phyloP scores from a whole-genome alignment of 2,113 vertebrate species.

The Sorex fumeus region DNA sequence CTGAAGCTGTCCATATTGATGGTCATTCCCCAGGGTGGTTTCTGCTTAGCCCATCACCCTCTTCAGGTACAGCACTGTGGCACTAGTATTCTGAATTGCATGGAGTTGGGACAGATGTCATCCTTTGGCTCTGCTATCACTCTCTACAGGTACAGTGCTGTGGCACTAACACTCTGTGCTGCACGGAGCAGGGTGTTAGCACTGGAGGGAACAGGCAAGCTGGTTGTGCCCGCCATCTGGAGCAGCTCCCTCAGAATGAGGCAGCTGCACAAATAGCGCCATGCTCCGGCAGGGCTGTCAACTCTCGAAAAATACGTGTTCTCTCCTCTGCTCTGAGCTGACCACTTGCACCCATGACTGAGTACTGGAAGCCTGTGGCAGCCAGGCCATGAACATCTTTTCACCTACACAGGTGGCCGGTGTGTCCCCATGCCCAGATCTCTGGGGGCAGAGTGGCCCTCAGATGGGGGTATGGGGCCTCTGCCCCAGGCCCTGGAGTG shows the following conservation, averaged over 20 bases:
- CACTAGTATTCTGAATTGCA: neutral
- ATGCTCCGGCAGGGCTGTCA: neutral
- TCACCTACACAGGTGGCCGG: too few relatives aligned
- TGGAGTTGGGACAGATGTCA: too few relatives aligned
- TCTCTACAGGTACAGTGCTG: neutral
- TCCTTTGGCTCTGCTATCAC: too few relatives aligned
- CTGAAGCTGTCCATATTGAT: too few relatives aligned
- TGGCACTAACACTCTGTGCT: neutral
- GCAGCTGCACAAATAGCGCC: too few relatives aligned
- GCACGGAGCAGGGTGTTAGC: neutral
- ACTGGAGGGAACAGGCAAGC: neutral
- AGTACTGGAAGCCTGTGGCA: neutral
- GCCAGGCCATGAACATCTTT: too few relatives aligned
- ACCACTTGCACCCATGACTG: neutral
- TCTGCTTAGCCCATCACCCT: fast-evolving
- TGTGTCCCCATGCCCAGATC: too few relatives aligned
- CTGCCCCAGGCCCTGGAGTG: too few relatives aligned
- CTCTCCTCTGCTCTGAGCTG: neutral
- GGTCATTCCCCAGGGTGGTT: neutral
- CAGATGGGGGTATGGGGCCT: too few relatives aligned
- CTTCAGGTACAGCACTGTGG: neutral
- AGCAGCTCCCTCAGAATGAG: neutral
- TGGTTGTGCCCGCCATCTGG: neutral
- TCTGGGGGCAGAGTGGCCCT: neutral
- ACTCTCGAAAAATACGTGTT: too few relatives aligned